These are phyloP conservation scores for Electrophaes corylata DNA, from an alignment of 2,888 invertebrate genomes.

Conservation along the genomic window DNA sequence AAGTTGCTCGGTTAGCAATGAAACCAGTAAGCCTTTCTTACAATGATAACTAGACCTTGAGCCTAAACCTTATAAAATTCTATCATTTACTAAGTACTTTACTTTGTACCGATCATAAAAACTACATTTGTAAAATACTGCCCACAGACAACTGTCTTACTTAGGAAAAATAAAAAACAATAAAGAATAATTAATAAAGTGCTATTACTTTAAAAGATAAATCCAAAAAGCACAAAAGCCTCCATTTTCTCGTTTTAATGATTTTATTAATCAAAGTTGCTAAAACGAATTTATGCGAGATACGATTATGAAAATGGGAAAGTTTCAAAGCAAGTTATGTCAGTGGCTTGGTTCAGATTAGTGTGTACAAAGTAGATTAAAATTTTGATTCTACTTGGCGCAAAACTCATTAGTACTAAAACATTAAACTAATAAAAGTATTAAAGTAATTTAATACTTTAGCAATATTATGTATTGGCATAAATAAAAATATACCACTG, in stretches of 20 bases:
- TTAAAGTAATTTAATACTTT: too few species aligned
- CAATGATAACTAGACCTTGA: too few species aligned
- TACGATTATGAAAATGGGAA: slow-evolving; percentile 23
- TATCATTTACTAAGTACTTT: too few species aligned
- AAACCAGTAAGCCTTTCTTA: too few species aligned
- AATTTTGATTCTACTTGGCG: background rate
- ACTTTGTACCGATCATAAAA: background rate
- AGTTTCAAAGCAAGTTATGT: slow-evolving; percentile 18
- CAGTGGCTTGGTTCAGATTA: slow-evolving; percentile 14
- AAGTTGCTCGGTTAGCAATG: too few species aligned
- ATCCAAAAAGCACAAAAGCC: slow-evolving; percentile 13
- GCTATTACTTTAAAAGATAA: slow-evolving; percentile 12
- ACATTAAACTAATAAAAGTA: too few species aligned
- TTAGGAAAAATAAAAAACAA: slow-evolving; percentile 9
- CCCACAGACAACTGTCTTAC: background rate
- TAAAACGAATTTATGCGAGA: slow-evolving; percentile 25
- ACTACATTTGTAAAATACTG: too few species aligned
- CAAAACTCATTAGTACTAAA: too few species aligned
- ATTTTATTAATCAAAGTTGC: slow-evolving; percentile 18
- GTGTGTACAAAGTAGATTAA: slow-evolving; percentile 2
- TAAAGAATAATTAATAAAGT: slow-evolving; percentile 20
- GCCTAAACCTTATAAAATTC: too few species aligned
- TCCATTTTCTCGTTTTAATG: slow-evolving; percentile 13
- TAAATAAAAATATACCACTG: too few species aligned
- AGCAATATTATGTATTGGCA: too few species aligned